phyloP scores from a whole-genome alignment of 2,888 invertebrate species.

The Diadegma fenestrale region DNA sequence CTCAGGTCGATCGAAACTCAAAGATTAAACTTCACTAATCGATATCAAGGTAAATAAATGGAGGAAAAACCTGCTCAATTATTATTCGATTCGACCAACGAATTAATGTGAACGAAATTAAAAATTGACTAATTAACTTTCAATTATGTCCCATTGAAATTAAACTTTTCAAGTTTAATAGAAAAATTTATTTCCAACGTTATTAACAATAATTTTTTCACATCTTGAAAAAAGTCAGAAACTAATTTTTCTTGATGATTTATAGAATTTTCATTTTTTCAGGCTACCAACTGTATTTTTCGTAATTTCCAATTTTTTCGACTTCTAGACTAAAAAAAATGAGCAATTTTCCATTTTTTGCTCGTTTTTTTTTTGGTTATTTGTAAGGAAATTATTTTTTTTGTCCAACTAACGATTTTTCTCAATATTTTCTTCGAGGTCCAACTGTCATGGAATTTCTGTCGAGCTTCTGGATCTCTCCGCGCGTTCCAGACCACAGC shows the following conservation, averaged over 20 bases:
- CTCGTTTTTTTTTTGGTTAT: no score
- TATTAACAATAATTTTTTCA: not conserved
- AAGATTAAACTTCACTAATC: slow-evolving; percentile 50
- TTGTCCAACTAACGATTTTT: no score
- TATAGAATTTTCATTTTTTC: no score
- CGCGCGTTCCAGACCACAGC: not conserved
- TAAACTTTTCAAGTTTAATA: not conserved
- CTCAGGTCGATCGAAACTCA: slow-evolving; percentile 29
- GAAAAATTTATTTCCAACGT: not conserved
- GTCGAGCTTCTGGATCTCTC: not conserved
- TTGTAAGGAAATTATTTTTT: no score
- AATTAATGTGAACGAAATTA: not conserved
- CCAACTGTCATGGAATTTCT: not conserved
- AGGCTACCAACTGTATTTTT: no score
- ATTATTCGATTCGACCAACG: slow-evolving; percentile 38
- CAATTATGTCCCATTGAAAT: not conserved
- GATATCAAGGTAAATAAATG: slow-evolving; percentile 18
- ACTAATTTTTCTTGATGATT: no score
- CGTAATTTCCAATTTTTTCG: no score
- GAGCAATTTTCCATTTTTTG: no score
- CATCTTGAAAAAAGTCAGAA: no score
- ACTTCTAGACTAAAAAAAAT: no score
- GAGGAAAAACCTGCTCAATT: not conserved
- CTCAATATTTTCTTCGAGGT: no score
- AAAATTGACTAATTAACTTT: not conserved